Evolutionary conservation across 1,140 invertebrate genomes (phyloP), one percentile per base, ranked within the genome.

Genomic region (Penaeus indicus): DNA sequence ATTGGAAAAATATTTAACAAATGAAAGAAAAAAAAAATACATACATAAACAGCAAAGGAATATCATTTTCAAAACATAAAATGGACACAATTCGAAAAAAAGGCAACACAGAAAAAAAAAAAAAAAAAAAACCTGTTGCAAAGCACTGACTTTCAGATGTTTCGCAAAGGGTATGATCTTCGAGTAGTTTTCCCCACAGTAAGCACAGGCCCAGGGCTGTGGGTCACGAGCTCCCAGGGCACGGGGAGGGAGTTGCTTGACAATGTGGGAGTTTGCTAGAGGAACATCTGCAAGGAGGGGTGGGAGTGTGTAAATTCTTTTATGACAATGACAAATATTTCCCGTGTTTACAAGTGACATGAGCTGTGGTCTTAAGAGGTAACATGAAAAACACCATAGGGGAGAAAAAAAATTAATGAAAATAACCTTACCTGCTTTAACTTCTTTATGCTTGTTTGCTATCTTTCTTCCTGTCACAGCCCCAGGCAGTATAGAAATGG

Each of bases 171-270:
- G 32, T 22, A 77, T 25, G 7, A 84, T 67, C 2, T 62, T 78
- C 1, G 69, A 60, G 42, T 78, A 88, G 42, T 60, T 60, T 10
- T 79, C 21, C 11, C 81, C 67, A 64, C 87, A 88, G 38, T 88
- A 88, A 22, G 25, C 38, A 54, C 87, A 88, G 16, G 72, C 42
- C 87, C 87, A 88, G 3, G 81, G 87, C 10, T 82, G 80, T 27
- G 87, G 72, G 3, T 84, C 47, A 25, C 87, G 69, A 13, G 82
- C 87, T 19, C 87, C 87, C 4, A 88, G 38, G 22, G 87, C 80
- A 19, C 81, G 81, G 0, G 81, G 69, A 38, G 87, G 81, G 38
- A 88, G 87, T n/a, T 84, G 87, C 61, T 84, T 88, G 32, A 88
- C 87, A 11, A 78, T 77, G 47, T 78, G 27, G n/a, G 87, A 84